Conservation (phyloP, 2,888 invertebrate genomes). For the Callimorpha dominula region DNA sequence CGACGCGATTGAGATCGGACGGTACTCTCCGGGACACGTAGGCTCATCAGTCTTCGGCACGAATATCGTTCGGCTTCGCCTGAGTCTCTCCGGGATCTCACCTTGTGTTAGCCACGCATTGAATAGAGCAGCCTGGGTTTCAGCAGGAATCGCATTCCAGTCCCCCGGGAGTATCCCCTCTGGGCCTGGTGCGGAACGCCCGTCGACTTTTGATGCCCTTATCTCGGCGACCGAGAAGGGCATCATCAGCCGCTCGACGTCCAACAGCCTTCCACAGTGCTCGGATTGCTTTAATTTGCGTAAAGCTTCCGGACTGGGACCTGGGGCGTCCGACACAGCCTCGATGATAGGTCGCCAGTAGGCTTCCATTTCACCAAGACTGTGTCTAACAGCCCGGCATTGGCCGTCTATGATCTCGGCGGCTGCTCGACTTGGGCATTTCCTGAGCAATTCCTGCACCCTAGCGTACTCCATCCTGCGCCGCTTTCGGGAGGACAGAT, state of each 20-base stretch:
- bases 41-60: background rate
- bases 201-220: no score
- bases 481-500: background rate
- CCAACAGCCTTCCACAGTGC: no score
- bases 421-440: background rate
- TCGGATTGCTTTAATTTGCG: constrained; percentile 4
- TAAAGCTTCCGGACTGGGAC: constrained; percentile 16
- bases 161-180: constrained; percentile 5
- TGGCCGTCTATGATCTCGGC: background rate
- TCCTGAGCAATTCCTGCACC: background rate
- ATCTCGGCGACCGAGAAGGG: no score
- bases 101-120: no score
- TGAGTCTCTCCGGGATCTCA: constrained; percentile 8
- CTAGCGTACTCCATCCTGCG: constrained; percentile 1
- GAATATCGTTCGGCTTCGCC: no score
- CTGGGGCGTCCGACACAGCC: constrained; percentile 24
- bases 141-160: constrained; percentile 2
- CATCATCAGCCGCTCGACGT: no score
- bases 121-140: constrained; percentile 14
- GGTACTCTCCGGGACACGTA: constrained; percentile 47
- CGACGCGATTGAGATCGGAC: constrained; percentile 42
- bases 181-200: constrained; percentile 10
- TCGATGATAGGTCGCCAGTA: constrained; percentile 31
- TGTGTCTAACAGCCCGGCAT: background rate
- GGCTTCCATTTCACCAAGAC: constrained; percentile 18